Percentiles rank a stretch among this genome's conserved stretches.
Conservation (phyloP, 2,888 invertebrate genomes). For the Pegoplata infirma region DNA sequence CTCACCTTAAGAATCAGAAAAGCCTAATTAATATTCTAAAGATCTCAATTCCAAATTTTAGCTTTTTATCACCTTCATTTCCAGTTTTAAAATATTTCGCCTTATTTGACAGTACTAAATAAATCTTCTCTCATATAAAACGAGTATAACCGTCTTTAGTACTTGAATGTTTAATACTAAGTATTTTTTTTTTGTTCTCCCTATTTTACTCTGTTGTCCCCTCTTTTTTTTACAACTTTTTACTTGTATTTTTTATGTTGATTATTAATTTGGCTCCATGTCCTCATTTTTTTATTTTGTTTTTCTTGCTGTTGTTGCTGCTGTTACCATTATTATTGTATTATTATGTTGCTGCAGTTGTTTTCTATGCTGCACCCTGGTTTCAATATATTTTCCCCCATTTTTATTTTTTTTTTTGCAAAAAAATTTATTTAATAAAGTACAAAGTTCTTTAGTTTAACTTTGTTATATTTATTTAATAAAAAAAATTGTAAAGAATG, state of each 20-base stretch:
- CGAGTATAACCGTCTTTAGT: too few species aligned
- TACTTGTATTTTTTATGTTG: slow-evolving; percentile 20
- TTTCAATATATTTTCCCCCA: slow-evolving; percentile 14
- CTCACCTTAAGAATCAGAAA: too few species aligned
- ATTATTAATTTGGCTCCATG: slow-evolving; percentile 58
- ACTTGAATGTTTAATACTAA: too few species aligned
- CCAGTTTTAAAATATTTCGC: too few species aligned
- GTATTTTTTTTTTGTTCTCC: too few species aligned
- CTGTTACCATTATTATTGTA: slow-evolving; percentile 20
- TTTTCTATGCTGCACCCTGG: slow-evolving; percentile 46
- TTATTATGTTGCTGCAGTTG: slow-evolving; percentile 23
- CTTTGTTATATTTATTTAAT: background rate
- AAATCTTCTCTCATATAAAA: too few species aligned
- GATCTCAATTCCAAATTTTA: too few species aligned
- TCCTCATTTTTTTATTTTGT: slow-evolving; percentile 51
- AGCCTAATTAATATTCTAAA: too few species aligned
- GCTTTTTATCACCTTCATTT: too few species aligned
- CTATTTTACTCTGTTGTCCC: background rate
- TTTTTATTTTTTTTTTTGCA: too few species aligned
- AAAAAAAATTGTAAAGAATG: background rate
- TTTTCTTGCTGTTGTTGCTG: slow-evolving; percentile 7
- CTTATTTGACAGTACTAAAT: too few species aligned
- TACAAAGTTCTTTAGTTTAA: background rate
- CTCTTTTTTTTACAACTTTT: slow-evolving; percentile 3
- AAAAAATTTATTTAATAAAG: background rate